Evolutionary conservation across 2,888 invertebrate species (phyloP), one percentile per base, ranked within the genome.

Genomic region (Cephalotes varians): DNA sequence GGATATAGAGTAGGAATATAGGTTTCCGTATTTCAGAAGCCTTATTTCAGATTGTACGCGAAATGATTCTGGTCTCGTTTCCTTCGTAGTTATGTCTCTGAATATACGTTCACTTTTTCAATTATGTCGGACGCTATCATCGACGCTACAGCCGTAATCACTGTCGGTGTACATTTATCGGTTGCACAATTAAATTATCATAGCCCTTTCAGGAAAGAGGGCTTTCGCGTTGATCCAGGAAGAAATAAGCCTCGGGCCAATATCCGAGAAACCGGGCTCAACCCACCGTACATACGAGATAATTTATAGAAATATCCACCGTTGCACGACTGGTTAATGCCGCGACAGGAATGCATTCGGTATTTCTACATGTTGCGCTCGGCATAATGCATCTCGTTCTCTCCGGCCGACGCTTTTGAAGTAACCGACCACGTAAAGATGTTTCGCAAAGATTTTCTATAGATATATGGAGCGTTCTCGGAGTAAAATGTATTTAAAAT

Each of bases 271-370:
- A 87, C 71, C 85, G 69, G 81, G 80, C 34, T 21, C 73, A 83
- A 56, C 79, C 79, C 83, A 73, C 34, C 31, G 84, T 56, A 83
- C 73, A 74, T 25, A 69, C 49, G 60, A 64, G 71, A 81, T 89
- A 87, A 88, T 85, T 87, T 88, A 88, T 87, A 87, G 87, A 88
- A 88, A 88, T 88, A 83, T 83, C 81, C 76, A 37, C 37, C 64
- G 82, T 58, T 76, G 85, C 80, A 81, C 81, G 82, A 83, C 80
- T 71, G 76, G 73, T 83, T 82, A 84, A 82, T 73, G 64, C 76
- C 80, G 82, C 67, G 84, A 71, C 73, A 84, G 80, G 86, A 83
- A 86, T 86, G 81, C 81, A 86, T 86, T 74, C 81, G 79, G 67
- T 84, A 83, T 87, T 87, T 81, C 71, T 44, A 77, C 54, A 64